These are phyloP conservation scores for Matsumurasca onukii DNA, from an alignment of 1,140 invertebrate genomes.

Conservation along the genomic window DNA sequence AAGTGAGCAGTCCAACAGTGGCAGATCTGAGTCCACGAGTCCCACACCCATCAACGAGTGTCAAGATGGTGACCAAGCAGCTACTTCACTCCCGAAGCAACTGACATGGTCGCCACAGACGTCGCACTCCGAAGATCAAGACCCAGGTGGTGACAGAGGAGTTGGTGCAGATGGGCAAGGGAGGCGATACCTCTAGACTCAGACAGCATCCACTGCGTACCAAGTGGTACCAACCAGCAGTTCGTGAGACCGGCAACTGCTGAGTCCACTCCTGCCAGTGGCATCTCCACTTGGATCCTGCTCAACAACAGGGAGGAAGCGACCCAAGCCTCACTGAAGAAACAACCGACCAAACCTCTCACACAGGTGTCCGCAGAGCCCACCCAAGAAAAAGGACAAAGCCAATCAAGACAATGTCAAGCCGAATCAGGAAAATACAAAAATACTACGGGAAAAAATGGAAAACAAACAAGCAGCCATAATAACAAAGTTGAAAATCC, in stretches of 20 bases:
- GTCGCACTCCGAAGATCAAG: conserved; percentile 60
- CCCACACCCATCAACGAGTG: conserved; percentile 50
- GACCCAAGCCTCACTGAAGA: conserved; percentile 45
- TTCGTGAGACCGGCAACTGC: conserved; percentile 52
- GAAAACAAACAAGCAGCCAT: conserved; percentile 27
- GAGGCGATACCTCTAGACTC: conserved; percentile 59
- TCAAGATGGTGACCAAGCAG: conserved; percentile 57
- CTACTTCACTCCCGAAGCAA: conserved; percentile 46
- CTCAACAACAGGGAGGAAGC: conserved; percentile 56
- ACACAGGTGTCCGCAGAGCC: not conserved
- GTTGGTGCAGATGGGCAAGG: conserved; percentile 41
- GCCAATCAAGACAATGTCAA: too few relatives aligned
- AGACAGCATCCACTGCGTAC: conserved; percentile 44
- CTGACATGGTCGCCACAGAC: conserved; percentile 52
- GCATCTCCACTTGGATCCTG: conserved; percentile 75
- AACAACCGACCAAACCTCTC: conserved; percentile 40
- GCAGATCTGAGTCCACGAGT: conserved; percentile 39
- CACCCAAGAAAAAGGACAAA: conserved; percentile 16
- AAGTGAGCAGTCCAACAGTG: conserved; percentile 43
- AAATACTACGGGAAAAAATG: conserved; percentile 32
- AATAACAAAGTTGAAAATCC: conserved; percentile 24
- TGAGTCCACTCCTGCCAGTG: conserved; percentile 57
- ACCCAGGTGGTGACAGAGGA: conserved; percentile 31
- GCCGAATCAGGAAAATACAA: not conserved
- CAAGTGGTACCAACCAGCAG: conserved; percentile 34